Evolutionary conservation across 2,113 vertebrate species (phyloP).

Genomic region (Paramormyrops kingsleyae): DNA sequence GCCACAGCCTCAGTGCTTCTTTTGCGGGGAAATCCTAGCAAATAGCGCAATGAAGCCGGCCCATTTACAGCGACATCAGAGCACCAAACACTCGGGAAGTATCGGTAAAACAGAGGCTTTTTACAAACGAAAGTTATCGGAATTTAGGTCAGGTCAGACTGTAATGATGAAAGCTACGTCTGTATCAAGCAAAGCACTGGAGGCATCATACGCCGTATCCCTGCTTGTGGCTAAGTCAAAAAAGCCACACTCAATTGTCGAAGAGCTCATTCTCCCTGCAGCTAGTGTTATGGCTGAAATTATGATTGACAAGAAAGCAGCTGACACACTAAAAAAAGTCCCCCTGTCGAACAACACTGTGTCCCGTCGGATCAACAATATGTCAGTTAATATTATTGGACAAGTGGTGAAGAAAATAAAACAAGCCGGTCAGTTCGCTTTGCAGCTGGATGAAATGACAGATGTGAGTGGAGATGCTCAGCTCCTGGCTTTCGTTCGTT

Average conservation of each 20-base stretch:
- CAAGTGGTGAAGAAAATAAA: conserved; percentile 19
- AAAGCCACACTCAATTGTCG: conserved; percentile 1
- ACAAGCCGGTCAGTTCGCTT: conserved; percentile 5
- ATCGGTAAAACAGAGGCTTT: conserved; percentile 15
- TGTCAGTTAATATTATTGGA: conserved; percentile 13
- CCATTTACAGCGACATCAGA: conserved; percentile 20
- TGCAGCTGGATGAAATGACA: conserved; percentile 21
- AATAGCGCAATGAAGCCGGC: conserved; percentile 1
- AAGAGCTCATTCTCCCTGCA: conserved; percentile 21
- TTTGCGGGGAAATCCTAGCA: conserved; percentile 10
- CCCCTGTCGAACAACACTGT: conserved; percentile 19
- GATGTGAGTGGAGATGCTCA: conserved; percentile 23
- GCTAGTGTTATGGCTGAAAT: conserved; percentile 4
- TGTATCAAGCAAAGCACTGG: conserved; percentile 21
- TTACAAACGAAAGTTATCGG: conserved; percentile 19
- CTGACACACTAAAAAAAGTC: background rate
- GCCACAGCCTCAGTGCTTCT: too few species aligned
- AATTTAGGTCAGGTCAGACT: conserved; percentile 20
- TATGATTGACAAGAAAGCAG: conserved; percentile 5
- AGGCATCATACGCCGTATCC: conserved; percentile 19
- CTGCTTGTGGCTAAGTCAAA: conserved; percentile 19
- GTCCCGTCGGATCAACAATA: conserved; percentile 10
- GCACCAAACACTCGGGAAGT: conserved; percentile 6
- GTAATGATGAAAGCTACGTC: conserved; percentile 20
- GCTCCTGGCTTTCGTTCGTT: conserved; percentile 17